Evolutionary conservation across 2,797 vertebrate species (phyloP), one percentile per base, ranked within the genome.

Genomic region (Melanotaenia parkinsoni): DNA sequence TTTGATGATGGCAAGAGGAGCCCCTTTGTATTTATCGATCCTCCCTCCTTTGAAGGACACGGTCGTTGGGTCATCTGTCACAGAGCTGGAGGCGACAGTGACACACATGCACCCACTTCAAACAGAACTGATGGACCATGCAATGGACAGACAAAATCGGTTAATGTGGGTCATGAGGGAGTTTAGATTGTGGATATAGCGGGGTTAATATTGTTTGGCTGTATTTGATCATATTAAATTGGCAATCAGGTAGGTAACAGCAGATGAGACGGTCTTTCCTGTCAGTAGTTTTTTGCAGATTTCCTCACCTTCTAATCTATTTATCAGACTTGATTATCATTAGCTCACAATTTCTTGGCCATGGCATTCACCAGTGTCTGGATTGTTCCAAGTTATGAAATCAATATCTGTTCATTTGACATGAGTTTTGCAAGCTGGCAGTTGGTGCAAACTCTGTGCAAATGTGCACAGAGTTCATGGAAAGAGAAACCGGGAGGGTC

Each of bases 1-100:
- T 91, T 90, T 89, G 88, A 90, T 72, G 79, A 74, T 10, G 28
- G 64, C 47, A 70, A 75, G 70, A 79, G 70, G 63, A 80, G 74
- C 70, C 47, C 47, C 74, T 75, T 91, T 80, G 83, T 76, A 45
- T 63, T 58, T 86, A 93, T 93, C 66, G 92, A 92, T 91, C 85
- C 61, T 58, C 56, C 50, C n/a, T 61, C 77, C 81, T 84, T 78
- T 88, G 77, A 92, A 91, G 88, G 90, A 89, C 89, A 86, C 87
- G 90, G 91, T 90, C 86, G 40, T 30, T 0, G 30, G 90, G 92
- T 92, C 88, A 89, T 83, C 88, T 85, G 88, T 89, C 90, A 85
- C 83, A 26, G 72, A 68, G 82, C 74, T 30, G 58, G 58, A 82
- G 80, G 81, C 63, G 81, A 87, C 85, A 50, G 77, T 86, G 84